These are phyloP conservation scores for Arctia plantaginis DNA, from an alignment of 2,888 invertebrate genomes.

Conservation along the genomic window DNA sequence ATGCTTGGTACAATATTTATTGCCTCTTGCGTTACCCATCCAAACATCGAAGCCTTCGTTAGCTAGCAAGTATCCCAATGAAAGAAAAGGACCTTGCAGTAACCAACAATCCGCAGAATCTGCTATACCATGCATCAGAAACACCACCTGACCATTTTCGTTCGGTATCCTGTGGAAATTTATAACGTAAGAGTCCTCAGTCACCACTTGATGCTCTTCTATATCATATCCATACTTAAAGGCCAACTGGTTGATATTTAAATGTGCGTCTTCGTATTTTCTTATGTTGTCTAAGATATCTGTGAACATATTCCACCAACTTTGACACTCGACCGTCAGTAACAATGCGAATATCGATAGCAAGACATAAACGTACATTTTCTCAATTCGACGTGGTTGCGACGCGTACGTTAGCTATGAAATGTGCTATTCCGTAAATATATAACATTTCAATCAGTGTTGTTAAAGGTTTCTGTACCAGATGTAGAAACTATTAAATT, in stretches of 20 bases:
- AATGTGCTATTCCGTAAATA: slow-evolving; percentile 29
- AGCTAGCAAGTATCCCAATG: slow-evolving; percentile 87
- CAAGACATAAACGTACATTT: slow-evolving; percentile 37
- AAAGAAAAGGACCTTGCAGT: slow-evolving; percentile 88
- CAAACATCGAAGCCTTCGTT: slow-evolving; percentile 91
- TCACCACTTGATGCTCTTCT: slow-evolving; percentile 66
- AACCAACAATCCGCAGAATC: slow-evolving; percentile 66
- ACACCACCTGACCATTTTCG: slow-evolving; percentile 75
- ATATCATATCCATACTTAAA: slow-evolving; percentile 64
- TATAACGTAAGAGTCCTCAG: slow-evolving; percentile 72
- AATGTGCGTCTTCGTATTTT: slow-evolving; percentile 59
- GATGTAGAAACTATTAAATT: slow-evolving; percentile 33
- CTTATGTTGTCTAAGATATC: slow-evolving; percentile 27
- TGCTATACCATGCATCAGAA: slow-evolving; percentile 93
- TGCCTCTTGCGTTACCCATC: slow-evolving; percentile 94
- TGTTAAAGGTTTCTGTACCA: slow-evolving; percentile 39
- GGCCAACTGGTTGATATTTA: slow-evolving; percentile 63
- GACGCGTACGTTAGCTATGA: slow-evolving; percentile 25
- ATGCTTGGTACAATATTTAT: slow-evolving; percentile 74
- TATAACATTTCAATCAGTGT: slow-evolving; percentile 30
- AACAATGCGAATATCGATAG: slow-evolving; percentile 32
- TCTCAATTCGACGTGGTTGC: slow-evolving; percentile 22
- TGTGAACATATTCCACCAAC: slow-evolving; percentile 37
- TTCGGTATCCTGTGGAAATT: slow-evolving; percentile 67
- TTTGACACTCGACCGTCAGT: slow-evolving; percentile 21